These are phyloP conservation scores for Tetranychus piercei DNA, from an alignment of 2,888 invertebrate species.

Conservation along the genomic window DNA sequence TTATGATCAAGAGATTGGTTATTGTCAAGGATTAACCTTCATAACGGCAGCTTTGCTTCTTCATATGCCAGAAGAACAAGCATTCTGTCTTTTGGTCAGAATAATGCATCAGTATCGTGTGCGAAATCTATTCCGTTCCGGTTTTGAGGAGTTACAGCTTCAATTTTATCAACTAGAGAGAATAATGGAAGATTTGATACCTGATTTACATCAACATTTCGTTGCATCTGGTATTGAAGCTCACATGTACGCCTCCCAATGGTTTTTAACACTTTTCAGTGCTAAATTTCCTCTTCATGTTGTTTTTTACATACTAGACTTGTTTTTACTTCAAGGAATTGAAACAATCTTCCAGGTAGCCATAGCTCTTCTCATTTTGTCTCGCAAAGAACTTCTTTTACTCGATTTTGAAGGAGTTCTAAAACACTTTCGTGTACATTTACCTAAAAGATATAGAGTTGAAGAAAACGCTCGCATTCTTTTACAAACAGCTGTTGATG, in stretches of 20 bases:
- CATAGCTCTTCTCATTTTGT: constrained; percentile 61
- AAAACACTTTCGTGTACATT: constrained; percentile 87
- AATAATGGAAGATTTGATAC: constrained; percentile 51
- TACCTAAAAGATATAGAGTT: constrained; percentile 86
- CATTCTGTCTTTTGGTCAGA: constrained; percentile 85
- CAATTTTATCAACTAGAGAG: constrained; percentile 83
- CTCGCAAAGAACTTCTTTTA: constrained; percentile 70
- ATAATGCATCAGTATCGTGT: constrained; percentile 92
- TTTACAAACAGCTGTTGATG: constrained; percentile 69
- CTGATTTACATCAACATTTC: constrained; percentile 38
- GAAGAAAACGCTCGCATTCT: constrained; percentile 72
- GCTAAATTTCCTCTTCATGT: constrained; percentile 73
- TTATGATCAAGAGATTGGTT: constrained; percentile 90
- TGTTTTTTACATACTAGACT: constrained; percentile 84
- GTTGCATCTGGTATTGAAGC: constrained; percentile 64
- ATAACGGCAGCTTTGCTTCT: constrained; percentile 82
- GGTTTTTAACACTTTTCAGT: constrained; percentile 98
- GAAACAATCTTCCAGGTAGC: constrained; percentile 92
- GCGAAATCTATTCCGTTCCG: constrained; percentile 83
- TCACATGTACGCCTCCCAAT: constrained; percentile 98
- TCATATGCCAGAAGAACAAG: constrained; percentile 99
- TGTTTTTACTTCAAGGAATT: constrained; percentile 67
- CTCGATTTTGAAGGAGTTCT: constrained; percentile 93
- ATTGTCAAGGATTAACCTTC: constrained; percentile 96
- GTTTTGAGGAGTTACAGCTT: constrained; percentile 86